phyloP scores from a whole-genome alignment of 1,140 invertebrate genomes.

The Danaus plexippus region DNA sequence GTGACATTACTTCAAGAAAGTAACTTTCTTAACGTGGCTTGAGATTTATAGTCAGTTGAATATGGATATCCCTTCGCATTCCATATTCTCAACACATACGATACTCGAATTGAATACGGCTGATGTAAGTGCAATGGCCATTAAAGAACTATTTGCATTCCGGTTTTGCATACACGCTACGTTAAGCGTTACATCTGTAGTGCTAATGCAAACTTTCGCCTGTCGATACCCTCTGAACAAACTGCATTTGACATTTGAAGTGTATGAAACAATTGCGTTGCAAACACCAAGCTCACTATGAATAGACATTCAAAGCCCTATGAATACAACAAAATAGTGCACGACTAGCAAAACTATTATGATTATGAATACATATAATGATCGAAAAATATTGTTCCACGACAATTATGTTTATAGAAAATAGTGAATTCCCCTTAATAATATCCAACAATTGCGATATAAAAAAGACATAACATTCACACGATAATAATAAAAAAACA shows the following conservation, averaged over 20 bases:
- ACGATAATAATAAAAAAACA: no score
- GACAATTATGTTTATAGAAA: constrained; percentile 12
- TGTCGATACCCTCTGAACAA: constrained; percentile 39
- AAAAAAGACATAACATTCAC: no score
- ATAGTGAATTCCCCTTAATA: neutral
- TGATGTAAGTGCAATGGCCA: constrained; percentile 57
- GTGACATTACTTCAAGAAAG: constrained; percentile 39
- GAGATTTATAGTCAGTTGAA: constrained; percentile 41
- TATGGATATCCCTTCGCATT: constrained; percentile 46
- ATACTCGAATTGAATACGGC: constrained; percentile 53
- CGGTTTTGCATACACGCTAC: constrained; percentile 43
- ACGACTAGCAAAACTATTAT: constrained; percentile 29
- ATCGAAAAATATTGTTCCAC: constrained; percentile 16
- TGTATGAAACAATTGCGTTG: constrained; percentile 24
- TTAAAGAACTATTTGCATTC: constrained; percentile 49
- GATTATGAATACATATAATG: constrained; percentile 28
- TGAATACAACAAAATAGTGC: constrained; percentile 23
- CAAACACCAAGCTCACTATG: constrained; percentile 38
- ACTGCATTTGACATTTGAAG: constrained; percentile 61
- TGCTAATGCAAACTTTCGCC: constrained; percentile 45
- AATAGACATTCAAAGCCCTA: constrained; percentile 24
- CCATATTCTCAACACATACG: constrained; percentile 43
- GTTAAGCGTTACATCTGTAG: constrained; percentile 38
- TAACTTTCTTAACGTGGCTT: constrained; percentile 34
- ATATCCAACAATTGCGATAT: neutral